Percentiles rank a stretch among this genome's conserved stretches.
These are phyloP conservation scores for Stenichneumon culpator DNA, from an alignment of 2,888 invertebrate species.

Conservation along the genomic window DNA sequence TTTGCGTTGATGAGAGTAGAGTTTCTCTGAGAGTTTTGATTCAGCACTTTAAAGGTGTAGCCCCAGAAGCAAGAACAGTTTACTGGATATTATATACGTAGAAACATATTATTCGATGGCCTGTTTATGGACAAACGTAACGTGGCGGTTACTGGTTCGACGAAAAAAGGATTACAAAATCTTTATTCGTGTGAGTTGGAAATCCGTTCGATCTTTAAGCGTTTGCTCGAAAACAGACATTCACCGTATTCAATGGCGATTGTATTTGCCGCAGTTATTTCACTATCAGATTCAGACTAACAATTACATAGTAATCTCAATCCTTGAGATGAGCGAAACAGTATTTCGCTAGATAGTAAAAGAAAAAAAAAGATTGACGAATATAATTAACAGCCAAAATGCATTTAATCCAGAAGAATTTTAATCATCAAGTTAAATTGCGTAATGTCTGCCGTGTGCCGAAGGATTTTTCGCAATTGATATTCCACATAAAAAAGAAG, in stretches of 20 bases:
- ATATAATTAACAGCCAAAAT: conserved; percentile 26
- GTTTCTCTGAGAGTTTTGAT: conserved; percentile 60
- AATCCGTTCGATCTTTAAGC: neutral
- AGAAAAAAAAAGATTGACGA: conserved; percentile 15
- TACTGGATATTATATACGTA: conserved; percentile 36
- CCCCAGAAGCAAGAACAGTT: conserved; percentile 49
- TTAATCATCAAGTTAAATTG: conserved; percentile 25
- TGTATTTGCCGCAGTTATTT: conserved; percentile 34
- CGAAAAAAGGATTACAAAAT: neutral
- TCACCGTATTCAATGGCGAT: conserved; percentile 8
- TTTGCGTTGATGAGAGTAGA: conserved; percentile 31
- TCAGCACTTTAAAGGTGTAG: conserved; percentile 61
- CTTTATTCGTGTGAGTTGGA: neutral
- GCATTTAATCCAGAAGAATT: conserved; percentile 34
- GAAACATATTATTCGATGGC: conserved; percentile 26
- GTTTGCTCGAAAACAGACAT: conserved; percentile 22
- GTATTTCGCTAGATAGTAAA: conserved; percentile 26
- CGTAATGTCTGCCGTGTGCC: conserved; percentile 14
- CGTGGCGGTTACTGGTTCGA: no score
- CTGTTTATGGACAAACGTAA: neutral
- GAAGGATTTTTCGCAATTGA: neutral
- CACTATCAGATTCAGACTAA: conserved; percentile 28
- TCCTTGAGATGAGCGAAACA: conserved; percentile 30
- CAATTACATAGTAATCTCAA: conserved; percentile 23
- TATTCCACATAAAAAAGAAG: neutral